Percentiles rank a stretch among this genome's conserved stretches.
Evolutionary conservation across 2,113 vertebrate genomes (phyloP).

Genomic region (Dolichotis patagonum): DNA sequence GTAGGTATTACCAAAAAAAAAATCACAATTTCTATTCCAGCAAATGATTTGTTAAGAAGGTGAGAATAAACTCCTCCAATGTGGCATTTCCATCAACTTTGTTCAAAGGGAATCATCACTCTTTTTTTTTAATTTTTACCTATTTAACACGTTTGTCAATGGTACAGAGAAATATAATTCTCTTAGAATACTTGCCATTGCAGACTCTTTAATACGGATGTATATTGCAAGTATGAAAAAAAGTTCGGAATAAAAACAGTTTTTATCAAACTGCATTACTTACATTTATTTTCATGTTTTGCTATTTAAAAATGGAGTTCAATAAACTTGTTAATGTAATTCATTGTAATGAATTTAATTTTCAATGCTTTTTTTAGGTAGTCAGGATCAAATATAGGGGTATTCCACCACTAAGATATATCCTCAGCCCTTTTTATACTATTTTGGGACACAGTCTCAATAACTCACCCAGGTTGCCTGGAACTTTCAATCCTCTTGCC

Average conservation of each 20-base stretch:
- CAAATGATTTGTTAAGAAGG: constrained; percentile 10
- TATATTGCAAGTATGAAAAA: background rate
- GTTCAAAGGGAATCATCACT: background rate
- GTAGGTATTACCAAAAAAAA: background rate
- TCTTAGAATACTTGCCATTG: constrained; percentile 42
- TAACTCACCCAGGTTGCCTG: background rate
- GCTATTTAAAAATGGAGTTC: constrained; percentile 42
- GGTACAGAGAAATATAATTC: constrained; percentile 12
- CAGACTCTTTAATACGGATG: background rate
- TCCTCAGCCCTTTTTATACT: background rate
- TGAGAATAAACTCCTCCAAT: constrained; percentile 9
- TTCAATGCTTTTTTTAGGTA: constrained; percentile 21
- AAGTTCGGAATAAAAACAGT: background rate
- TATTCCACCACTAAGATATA: background rate
- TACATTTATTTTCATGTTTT: constrained; percentile 42
- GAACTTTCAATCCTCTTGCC: background rate
- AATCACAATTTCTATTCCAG: background rate
- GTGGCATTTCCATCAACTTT: background rate
- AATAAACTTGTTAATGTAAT: background rate
- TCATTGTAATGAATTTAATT: constrained; percentile 30
- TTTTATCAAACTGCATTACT: background rate
- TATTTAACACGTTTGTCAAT: constrained; percentile 41
- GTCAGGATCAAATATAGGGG: background rate
- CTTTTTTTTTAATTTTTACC: background rate
- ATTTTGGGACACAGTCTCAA: background rate